Evolutionary conservation across 1,140 invertebrate species (phyloP), one percentile per base, ranked within the genome.

Genomic region (Polypedilum pembai): DNA sequence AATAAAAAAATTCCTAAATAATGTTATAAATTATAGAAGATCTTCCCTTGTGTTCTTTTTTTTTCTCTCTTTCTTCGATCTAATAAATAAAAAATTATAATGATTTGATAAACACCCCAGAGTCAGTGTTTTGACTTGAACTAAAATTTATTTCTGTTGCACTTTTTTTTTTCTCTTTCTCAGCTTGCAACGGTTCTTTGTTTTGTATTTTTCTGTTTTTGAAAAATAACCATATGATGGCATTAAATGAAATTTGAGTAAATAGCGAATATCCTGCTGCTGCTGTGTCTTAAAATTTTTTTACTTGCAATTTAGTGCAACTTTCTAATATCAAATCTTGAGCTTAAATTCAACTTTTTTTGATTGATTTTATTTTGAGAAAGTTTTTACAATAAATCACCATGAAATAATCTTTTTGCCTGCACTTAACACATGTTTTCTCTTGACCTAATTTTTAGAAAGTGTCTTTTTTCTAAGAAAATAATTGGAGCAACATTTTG

Each of bases 1-100:
- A 41, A 41, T 41, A 15, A 8, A 10, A 45, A n/a, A 15, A 56
- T 20, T 18, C 20, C 65, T 20, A 69, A 69, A 69, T 69, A 69
- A 69, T 69, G 65, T 69, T 69, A 69, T 69, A 69, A 69, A 69
- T 69, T 69, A 69, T 69, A n/a, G 45, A 69, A 69, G 65, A 69
- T 20, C 20, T 21, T 69, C 65, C 65, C 65, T 69, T 69, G 17
- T 21, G 17, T 69, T 21, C n/a, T 69, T 69, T 69, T 69, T 69
- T 69, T 20, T 10, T 20, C 7, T 66, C 7, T 66, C 7, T 66
- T 17, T 12, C 18, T 69, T 21, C 10, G 7, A 69, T 18, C 65
- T 69, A 69, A 69, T 69, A 69, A 69, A 69, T 69, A 69, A 69
- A 69, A 69, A 69, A 69, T 10, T 21, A 69, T 69, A 69, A 69